Base-by-base conservation (phyloP, 2,888 invertebrate species). In the Athalia circularis region DNA sequence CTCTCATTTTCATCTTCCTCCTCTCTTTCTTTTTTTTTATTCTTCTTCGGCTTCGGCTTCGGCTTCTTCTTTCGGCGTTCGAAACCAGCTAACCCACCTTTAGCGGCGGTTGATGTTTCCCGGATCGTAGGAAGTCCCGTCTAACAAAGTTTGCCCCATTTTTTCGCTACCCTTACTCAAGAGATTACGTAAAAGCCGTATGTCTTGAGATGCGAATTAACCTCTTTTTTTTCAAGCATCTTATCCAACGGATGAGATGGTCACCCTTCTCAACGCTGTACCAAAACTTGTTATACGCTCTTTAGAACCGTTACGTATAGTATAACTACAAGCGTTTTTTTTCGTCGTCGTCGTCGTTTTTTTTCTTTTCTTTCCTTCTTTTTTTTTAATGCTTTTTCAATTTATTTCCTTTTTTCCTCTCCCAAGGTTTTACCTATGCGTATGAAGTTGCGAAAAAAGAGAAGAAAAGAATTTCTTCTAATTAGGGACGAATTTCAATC, bases 171-270 rank as follows among this genome's bases (percentile, higher is more conserved):
- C 70, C 43, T 70, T 54, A 7, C 52, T 15, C 57, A 43, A 70
- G 13, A 70, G 70, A 70, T 70, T 70, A 70, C 70, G 54, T 43
- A 70, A 70, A 43, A 6, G 45, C 43, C 68, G 70, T 54, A 70
- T 29, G 70, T 54, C 70, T 70, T 15, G 57, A 43, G 70, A 54
- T 54, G 70, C 54, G 52, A 70, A 70, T 70, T 70, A 70, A 57
- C 70, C 70, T 70, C 70, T 70, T 70, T 70, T 70, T 29, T 29
- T 29, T 70, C 52, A 70, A 15, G 57, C 54, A 70, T 70, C 70
- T 70, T 70, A 57, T 70, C 70, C 57, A n/a, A 5, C 54, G 57
- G 15, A 50, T 67, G 15, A 48, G 50, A 67, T 15, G 67, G 67
- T 67, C 47, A 67, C 67, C 48, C 15, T 67, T 15, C 48, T 50